A percentile compares a stretch with the other conserved stretches of the same genome.
These are phyloP conservation scores for Mus pahari DNA, from an alignment of 2,113 vertebrate genomes.

Conservation along the genomic window DNA sequence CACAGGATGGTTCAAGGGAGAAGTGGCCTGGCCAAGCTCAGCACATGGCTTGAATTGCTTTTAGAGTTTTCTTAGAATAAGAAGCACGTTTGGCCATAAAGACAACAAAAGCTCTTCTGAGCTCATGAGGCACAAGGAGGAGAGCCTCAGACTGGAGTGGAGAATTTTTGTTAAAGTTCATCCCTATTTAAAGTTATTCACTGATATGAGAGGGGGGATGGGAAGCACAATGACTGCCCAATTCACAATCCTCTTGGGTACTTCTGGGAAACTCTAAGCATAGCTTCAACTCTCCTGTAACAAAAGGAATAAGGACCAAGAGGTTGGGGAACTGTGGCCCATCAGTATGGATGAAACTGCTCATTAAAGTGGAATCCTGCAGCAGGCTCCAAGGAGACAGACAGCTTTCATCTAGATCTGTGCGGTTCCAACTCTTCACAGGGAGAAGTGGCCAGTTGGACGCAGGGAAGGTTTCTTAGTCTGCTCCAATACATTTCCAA, in stretches of 20 bases:
- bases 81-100: constrained; percentile 24
- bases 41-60: not conserved
- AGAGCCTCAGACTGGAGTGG: not conserved
- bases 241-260: constrained; percentile 46
- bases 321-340: not conserved
- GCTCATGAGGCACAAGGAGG: not conserved
- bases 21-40: not conserved
- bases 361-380: not conserved
- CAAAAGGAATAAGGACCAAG: not conserved
- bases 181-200: constrained; percentile 58
- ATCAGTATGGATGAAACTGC: not conserved
- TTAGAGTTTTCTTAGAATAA: constrained; percentile 17
- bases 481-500: not conserved
- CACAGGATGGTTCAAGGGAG: constrained; percentile 13
- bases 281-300: not conserved
- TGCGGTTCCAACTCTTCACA: not conserved
- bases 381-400: not conserved
- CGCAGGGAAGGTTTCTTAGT: not conserved
- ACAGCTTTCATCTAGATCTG: not conserved
- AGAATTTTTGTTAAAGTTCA: not conserved
- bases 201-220: not conserved
- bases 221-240: not conserved
- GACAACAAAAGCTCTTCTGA: not conserved
- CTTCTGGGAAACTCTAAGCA: not conserved
- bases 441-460: not conserved